Base-by-base conservation (phyloP, 2,888 invertebrate genomes). In the Nysson spinosus region DNA sequence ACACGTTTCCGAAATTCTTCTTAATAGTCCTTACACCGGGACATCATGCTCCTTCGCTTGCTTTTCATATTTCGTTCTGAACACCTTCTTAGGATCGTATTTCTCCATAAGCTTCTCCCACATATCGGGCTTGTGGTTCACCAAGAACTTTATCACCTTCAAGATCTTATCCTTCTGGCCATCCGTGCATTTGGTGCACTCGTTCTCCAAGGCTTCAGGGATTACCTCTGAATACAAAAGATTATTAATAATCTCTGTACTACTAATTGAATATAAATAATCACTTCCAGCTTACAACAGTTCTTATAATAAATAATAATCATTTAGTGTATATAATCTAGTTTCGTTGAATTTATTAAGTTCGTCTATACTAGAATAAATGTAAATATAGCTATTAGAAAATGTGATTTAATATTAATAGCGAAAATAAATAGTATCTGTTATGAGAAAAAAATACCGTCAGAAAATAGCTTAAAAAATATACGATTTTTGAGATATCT, bases 201-300 rank as follows among this genome's bases (percentile, higher is more conserved):
- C 91, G 1, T 91, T 91, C 69, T 90, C 88, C 17, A 94, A 85
- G 0, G 94, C 94, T 64, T 95, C 94, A 0, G 93, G 93, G 1
- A 95, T 87, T 0, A 61, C 0, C 4, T 12, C 76, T 76, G 37
- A n/a, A 20, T 0, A 42, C 43, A 42, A 9, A 37, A 17, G 4
- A 42, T 14, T 1, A 34, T 37, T 40, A 12, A 7, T 6, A 5
- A 5, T 22, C 14, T 4, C 7, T 5, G 35, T 1, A 16, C 16
- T 7, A n/a, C n/a, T n/a, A n/a, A n/a, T n/a, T n/a, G n/a, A n/a
- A n/a, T n/a, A n/a, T n/a, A n/a, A n/a, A n/a, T n/a, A n/a, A n/a
- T n/a, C n/a, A n/a, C n/a, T n/a, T n/a, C n/a, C n/a, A n/a, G n/a
- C n/a, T n/a, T n/a, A n/a, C n/a, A n/a, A n/a, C n/a, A n/a, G n/a